Evolutionary conservation across 2,888 invertebrate genomes (phyloP).

Genomic region (Cremastobaeus sp.): DNA sequence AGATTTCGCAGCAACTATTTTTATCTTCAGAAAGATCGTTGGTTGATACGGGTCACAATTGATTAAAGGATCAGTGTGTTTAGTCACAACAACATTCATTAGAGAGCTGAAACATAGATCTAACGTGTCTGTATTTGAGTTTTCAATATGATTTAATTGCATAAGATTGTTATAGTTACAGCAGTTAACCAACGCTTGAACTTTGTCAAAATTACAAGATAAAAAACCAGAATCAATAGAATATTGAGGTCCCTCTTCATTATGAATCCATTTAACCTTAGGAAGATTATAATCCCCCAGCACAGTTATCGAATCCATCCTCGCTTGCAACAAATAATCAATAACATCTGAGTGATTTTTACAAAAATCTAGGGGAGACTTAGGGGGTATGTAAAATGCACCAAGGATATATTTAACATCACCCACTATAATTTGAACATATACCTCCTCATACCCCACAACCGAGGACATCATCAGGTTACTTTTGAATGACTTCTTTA

Average conservation of each 20-base stretch:
- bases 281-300: slow-evolving; percentile 12
- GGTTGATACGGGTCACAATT: slow-evolving; percentile 11
- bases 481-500: too few relatives aligned
- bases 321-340: too few relatives aligned
- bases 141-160: slow-evolving; percentile 8
- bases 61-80: background rate
- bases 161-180: background rate
- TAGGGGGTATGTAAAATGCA: too few relatives aligned
- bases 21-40: too few relatives aligned
- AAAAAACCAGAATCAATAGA: background rate
- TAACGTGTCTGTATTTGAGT: background rate
- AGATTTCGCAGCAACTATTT: too few relatives aligned
- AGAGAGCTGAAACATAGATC: slow-evolving; percentile 15
- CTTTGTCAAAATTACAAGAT: background rate
- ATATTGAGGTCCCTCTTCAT: background rate
- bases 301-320: too few relatives aligned
- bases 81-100: background rate
- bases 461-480: too few relatives aligned
- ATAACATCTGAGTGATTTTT: too few relatives aligned
- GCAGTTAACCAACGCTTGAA: background rate
- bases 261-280: slow-evolving; percentile 6
- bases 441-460: too few relatives aligned
- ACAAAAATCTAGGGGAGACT: too few relatives aligned
- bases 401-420: too few relatives aligned
- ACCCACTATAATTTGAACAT: too few relatives aligned